Percentiles rank a stretch among this genome's conserved stretches.
These are phyloP conservation scores for Neodiprion virginianus DNA, from an alignment of 1,140 invertebrate genomes.

Conservation along the genomic window DNA sequence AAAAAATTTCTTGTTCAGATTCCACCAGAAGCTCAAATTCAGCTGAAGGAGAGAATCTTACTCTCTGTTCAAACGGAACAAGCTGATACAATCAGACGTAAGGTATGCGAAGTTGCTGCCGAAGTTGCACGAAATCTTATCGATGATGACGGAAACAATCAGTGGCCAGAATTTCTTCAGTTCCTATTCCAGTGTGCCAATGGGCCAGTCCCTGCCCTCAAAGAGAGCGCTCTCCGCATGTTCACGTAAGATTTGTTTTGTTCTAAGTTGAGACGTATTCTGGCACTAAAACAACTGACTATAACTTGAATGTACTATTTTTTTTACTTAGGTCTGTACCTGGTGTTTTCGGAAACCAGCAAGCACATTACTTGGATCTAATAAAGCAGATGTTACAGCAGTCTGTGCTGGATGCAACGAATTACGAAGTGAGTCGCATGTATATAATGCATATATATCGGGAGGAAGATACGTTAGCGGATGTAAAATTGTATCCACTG, in stretches of 20 bases:
- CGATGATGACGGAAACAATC: slow-evolving; percentile 95
- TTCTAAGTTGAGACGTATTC: slow-evolving; percentile 7
- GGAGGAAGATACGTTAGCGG: slow-evolving; percentile 54
- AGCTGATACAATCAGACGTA: slow-evolving; percentile 79
- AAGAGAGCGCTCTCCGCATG: slow-evolving; percentile 93
- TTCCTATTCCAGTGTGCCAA: slow-evolving; percentile 96
- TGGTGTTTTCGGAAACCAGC: slow-evolving; percentile 95
- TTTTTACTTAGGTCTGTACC: slow-evolving; percentile 80
- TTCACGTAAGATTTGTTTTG: slow-evolving; percentile 76
- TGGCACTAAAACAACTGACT: slow-evolving; percentile 20
- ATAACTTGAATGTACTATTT: slow-evolving; percentile 22
- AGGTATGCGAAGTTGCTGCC: slow-evolving; percentile 93
- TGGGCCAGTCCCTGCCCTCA: slow-evolving; percentile 79
- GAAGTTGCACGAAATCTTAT: slow-evolving; percentile 95
- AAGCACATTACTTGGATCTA: slow-evolving; percentile 87
- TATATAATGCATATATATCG: slow-evolving; percentile 17
- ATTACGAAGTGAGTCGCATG: slow-evolving; percentile 66
- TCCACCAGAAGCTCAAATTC: slow-evolving; percentile 78
- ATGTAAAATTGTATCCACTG: slow-evolving; percentile 32
- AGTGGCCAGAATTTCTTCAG: slow-evolving; percentile 96
- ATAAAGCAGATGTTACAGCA: slow-evolving; percentile 95
- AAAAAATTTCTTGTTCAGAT: slow-evolving; percentile 63
- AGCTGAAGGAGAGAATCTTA: slow-evolving; percentile 88
- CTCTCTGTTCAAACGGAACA: slow-evolving; percentile 83
- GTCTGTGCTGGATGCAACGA: slow-evolving; percentile 74